A percentile compares a stretch with the other conserved stretches of the same genome.
phyloP scores from a whole-genome alignment of 2,888 invertebrate species.

The Prosapia bicincta region DNA sequence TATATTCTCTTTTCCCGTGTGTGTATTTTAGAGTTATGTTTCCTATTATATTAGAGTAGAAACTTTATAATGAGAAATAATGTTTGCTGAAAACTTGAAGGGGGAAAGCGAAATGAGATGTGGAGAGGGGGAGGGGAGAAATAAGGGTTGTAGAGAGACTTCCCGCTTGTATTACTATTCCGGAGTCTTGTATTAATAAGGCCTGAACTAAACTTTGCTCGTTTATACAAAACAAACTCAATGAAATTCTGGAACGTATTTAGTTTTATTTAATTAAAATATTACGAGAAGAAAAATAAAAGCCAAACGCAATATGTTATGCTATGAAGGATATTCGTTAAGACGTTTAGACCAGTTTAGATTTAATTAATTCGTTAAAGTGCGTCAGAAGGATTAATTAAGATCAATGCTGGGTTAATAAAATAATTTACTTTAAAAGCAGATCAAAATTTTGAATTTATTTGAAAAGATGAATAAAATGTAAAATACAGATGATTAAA shows the following conservation, averaged over 20 bases:
- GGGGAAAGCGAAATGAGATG: neutral
- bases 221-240: neutral
- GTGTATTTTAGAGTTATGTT: constrained; percentile 3
- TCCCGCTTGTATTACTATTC: neutral
- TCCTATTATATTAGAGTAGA: constrained; percentile 29
- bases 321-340: neutral
- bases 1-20: neutral
- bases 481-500: too few species aligned
- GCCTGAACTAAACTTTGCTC: neutral
- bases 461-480: too few species aligned
- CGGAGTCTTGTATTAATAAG: neutral
- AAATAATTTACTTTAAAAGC: too few species aligned
- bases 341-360: neutral
- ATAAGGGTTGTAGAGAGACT: neutral
- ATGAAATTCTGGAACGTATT: neutral
- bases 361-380: neutral
- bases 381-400: neutral
- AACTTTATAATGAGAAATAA: constrained; percentile 34
- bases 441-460: too few species aligned
- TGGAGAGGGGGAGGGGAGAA: neutral
- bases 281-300: neutral
- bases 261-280: neutral
- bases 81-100: constrained; percentile 30
- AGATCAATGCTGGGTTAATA: neutral
- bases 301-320: neutral